Percentiles rank a stretch among this genome's conserved stretches.
Conservation (phyloP, 2,888 invertebrate species). For the Heteromurus nitidus region DNA sequence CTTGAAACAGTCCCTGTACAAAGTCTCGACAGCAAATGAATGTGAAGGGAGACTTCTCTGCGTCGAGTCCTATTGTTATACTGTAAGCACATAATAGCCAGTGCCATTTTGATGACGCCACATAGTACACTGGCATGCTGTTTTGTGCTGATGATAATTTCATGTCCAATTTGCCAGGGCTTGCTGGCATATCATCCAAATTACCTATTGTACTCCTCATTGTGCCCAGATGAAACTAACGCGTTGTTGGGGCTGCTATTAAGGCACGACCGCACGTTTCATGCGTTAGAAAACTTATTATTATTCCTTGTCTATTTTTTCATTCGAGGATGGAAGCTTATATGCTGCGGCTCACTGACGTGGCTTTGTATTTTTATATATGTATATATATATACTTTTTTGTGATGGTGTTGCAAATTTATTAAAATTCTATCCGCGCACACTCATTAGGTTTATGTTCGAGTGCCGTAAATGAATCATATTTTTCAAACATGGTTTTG, state of each 20-base stretch:
- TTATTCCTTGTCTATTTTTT: conserved; percentile 14
- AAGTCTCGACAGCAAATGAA: conserved; percentile 59
- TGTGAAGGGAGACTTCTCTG: conserved; percentile 37
- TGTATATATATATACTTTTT: background rate
- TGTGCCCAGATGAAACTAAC: background rate
- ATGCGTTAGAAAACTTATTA: conserved; percentile 6
- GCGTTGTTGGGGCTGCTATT: conserved; percentile 51
- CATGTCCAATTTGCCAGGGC: conserved; percentile 64
- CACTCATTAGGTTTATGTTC: background rate
- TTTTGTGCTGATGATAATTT: conserved; percentile 63
- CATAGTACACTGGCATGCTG: conserved; percentile 29
- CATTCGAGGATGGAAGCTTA: background rate
- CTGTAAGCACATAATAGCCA: conserved; percentile 35
- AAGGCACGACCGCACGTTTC: conserved; percentile 37
- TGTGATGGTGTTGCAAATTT: background rate
- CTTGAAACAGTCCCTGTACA: conserved; percentile 37
- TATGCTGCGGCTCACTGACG: background rate
- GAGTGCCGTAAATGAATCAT: background rate
- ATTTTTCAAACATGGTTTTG: conserved; percentile 9
- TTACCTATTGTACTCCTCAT: conserved; percentile 53
- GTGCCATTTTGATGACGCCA: conserved; percentile 49
- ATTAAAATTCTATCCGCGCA: conserved; percentile 32
- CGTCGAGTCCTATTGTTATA: conserved; percentile 23
- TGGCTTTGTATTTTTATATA: too few relatives aligned
- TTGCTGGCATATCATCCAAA: conserved; percentile 57